Evolutionary conservation across 92 coral and sea anemone genomes (phyloP).

Genomic region (Micromussa lordhowensis): DNA sequence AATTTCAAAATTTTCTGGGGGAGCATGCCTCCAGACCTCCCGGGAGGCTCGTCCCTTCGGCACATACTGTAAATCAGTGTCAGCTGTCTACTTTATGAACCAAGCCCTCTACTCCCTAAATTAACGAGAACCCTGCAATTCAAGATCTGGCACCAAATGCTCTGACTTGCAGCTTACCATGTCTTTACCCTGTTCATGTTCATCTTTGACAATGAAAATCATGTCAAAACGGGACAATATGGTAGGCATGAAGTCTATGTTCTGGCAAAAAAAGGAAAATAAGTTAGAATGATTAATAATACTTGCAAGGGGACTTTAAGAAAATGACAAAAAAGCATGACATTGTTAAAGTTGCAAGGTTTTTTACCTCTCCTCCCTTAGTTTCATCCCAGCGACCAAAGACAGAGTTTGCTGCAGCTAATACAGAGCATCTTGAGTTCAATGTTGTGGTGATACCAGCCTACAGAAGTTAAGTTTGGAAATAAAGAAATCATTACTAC

Average conservation of each 20-base stretch:
- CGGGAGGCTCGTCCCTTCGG: too few relatives aligned
- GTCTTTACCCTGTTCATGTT: constrained; percentile 93
- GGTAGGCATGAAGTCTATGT: constrained; percentile 99
- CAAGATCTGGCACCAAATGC: too few relatives aligned
- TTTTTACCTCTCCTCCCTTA: constrained; percentile 88
- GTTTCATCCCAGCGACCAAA: constrained; percentile 99
- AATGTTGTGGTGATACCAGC: constrained; percentile 98
- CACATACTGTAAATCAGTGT: too few relatives aligned
- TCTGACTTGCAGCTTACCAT: constrained; percentile 68
- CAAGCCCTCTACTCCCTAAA: too few relatives aligned
- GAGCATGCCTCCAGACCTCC: too few relatives aligned
- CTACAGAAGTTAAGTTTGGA: constrained; percentile 34
- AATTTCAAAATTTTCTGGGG: too few relatives aligned
- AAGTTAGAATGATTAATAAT: neutral
- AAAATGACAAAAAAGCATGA: neutral
- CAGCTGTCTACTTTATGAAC: too few relatives aligned
- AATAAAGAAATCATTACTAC: neutral
- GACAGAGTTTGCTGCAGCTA: constrained; percentile 99
- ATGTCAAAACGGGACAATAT: constrained; percentile 98
- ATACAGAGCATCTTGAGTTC: constrained; percentile 96
- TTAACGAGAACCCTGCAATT: too few relatives aligned
- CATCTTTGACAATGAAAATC: constrained; percentile 96
- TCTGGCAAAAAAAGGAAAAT: constrained; percentile 56
- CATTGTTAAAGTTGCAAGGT: neutral
- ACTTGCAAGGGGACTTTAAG: neutral